Conservation (phyloP, 2,888 invertebrate species). For the Aphodius granarius region DNA sequence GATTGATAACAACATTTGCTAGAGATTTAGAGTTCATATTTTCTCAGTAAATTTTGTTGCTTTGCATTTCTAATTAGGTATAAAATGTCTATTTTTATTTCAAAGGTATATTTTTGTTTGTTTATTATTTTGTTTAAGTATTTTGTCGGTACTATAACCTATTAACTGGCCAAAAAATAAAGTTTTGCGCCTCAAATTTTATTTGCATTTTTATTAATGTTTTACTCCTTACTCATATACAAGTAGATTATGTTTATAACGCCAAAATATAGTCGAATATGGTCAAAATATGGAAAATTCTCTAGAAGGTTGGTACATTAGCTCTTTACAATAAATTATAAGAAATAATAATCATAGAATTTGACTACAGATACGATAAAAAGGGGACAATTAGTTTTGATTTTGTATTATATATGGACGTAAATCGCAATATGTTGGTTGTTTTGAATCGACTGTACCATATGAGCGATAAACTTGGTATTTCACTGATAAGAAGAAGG, state of each 20-base stretch:
- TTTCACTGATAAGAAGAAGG: background rate
- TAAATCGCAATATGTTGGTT: background rate
- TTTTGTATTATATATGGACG: background rate
- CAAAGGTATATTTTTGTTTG: background rate
- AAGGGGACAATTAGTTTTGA: background rate
- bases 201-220: background rate
- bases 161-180: background rate
- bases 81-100: background rate
- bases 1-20: too few species aligned
- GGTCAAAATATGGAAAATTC: too few species aligned
- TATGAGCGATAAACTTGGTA: background rate
- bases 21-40: too few species aligned
- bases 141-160: background rate
- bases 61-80: too few species aligned
- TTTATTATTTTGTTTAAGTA: background rate
- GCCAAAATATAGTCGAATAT: too few species aligned
- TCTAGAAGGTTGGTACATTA: too few species aligned
- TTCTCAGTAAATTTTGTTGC: too few species aligned
- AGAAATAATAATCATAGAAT: too few species aligned
- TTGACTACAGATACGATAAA: too few species aligned
- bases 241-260: background rate
- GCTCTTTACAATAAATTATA: too few species aligned
- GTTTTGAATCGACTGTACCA: background rate
- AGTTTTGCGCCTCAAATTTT: background rate
- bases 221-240: background rate